Conservation (phyloP, 2,113 vertebrate genomes). For the Phaethornis superciliosus region DNA sequence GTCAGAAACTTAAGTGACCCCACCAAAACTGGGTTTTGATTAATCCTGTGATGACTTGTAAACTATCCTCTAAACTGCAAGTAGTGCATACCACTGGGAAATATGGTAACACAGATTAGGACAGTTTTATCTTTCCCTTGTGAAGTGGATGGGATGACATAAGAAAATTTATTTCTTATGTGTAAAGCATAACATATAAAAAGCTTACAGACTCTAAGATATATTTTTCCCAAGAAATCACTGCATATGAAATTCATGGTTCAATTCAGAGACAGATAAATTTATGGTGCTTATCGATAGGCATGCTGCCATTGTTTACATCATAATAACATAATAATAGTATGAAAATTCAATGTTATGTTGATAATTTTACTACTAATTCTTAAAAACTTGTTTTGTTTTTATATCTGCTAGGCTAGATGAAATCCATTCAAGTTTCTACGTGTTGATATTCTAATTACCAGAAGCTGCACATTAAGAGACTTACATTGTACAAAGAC, state of each 20-base stretch:
- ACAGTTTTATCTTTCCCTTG: not conserved
- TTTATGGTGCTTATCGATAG: slow-evolving; percentile 3
- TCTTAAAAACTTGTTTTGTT: slow-evolving; percentile 1
- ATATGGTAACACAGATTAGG: not conserved
- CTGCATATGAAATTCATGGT: not conserved
- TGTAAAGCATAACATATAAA: not conserved
- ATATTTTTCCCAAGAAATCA: not conserved
- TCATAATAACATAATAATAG: not conserved
- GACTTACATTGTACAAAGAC: not conserved
- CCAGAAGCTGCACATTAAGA: not conserved
- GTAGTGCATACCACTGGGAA: not conserved
- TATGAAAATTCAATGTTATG: slow-evolving; percentile 3
- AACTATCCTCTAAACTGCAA: not conserved
- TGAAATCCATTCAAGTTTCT: not conserved
- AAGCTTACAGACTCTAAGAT: not conserved
- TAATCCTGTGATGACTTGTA: not conserved
- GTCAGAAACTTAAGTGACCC: not conserved
- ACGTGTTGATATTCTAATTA: slow-evolving; percentile 1
- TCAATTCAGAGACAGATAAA: not conserved
- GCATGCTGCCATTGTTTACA: not conserved
- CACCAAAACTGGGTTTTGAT: not conserved
- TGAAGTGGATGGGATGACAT: not conserved
- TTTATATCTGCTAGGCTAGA: not conserved
- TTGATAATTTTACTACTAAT: slow-evolving; percentile 10
- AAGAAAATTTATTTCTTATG: not conserved